A percentile compares a stretch with the other conserved stretches of the same genome.
Evolutionary conservation across 2,797 vertebrate genomes (phyloP).

Genomic region (Microctenopoma stevenorrisi): DNA sequence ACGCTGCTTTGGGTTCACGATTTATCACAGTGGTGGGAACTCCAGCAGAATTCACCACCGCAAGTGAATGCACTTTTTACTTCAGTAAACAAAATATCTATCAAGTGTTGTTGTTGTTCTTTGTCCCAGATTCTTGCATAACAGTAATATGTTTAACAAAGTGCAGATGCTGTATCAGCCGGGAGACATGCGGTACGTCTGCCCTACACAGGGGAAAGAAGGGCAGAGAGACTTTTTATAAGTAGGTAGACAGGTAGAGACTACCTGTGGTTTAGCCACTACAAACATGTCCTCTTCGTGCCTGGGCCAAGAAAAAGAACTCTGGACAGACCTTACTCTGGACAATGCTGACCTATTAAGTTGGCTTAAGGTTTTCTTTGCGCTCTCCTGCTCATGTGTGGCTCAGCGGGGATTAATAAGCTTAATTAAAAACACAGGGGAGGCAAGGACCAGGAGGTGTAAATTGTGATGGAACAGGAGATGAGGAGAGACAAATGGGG

Average conservation of each 20-base stretch:
- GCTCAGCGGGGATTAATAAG: conserved; percentile 49
- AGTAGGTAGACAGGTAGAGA: conserved; percentile 17
- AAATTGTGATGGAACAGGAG: conserved; percentile 60
- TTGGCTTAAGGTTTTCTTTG: conserved; percentile 60
- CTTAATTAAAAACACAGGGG: conserved; percentile 63
- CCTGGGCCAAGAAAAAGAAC: conserved; percentile 35
- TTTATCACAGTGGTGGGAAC: conserved; percentile 62
- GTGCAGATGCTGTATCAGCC: conserved; percentile 79
- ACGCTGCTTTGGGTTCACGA: conserved; percentile 62
- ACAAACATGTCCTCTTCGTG: conserved; percentile 32
- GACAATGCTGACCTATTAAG: conserved; percentile 57
- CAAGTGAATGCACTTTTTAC: conserved; percentile 74
- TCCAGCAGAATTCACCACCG: conserved; percentile 52
- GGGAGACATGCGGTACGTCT: conserved; percentile 65
- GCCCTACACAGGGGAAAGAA: conserved; percentile 58
- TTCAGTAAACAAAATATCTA: conserved; percentile 79
- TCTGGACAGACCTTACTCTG: conserved; percentile 45
- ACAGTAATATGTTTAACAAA: conserved; percentile 79
- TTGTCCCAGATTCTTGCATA: conserved; percentile 75
- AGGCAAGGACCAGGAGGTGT: conserved; percentile 55
- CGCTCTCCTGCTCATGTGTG: conserved; percentile 41
- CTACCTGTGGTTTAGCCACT: conserved; percentile 47
- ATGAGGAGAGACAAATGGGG: conserved; percentile 51
- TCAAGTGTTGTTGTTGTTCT: conserved; percentile 78
- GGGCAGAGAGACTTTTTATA: conserved; percentile 50